Percentiles rank a stretch among this genome's conserved stretches.
Conservation (phyloP, 2,113 vertebrate species). For the Hystrix cristata region DNA sequence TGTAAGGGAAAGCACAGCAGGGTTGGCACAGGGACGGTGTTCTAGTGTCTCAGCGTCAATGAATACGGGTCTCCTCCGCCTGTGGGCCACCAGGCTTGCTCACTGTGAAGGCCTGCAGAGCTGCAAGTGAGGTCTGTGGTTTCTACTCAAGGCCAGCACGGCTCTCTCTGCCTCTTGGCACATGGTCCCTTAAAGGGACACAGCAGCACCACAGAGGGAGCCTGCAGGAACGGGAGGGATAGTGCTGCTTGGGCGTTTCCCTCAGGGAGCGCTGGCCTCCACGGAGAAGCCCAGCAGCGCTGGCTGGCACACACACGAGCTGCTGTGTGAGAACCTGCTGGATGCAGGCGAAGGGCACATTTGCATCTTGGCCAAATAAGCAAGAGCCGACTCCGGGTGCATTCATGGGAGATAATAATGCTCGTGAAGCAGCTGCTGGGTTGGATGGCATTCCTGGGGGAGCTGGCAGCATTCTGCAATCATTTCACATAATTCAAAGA, state of each 20-base stretch:
- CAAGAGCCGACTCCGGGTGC: fast-evolving
- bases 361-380: background rate
- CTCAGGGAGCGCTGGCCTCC: fast-evolving
- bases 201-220: background rate
- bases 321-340: background rate
- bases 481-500: fast-evolving
- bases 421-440: fast-evolving
- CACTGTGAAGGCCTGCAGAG: background rate
- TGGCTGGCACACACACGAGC: fast-evolving
- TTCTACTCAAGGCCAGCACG: no score
- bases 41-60: background rate
- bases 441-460: background rate
- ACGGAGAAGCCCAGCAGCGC: background rate
- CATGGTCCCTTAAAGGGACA: background rate
- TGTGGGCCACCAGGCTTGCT: fast-evolving
- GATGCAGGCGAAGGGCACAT: background rate
- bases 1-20: fast-evolving
- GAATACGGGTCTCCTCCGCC: background rate
- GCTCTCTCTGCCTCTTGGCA: background rate
- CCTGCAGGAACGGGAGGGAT: background rate
- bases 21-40: fast-evolving
- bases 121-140: no score
- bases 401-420: fast-evolving
- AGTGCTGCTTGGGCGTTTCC: fast-evolving
- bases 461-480: fast-evolving